Percentiles rank a stretch among this genome's conserved stretches.
phyloP scores from a whole-genome alignment of 2,113 vertebrate genomes.

The Grammomys dolichurus region DNA sequence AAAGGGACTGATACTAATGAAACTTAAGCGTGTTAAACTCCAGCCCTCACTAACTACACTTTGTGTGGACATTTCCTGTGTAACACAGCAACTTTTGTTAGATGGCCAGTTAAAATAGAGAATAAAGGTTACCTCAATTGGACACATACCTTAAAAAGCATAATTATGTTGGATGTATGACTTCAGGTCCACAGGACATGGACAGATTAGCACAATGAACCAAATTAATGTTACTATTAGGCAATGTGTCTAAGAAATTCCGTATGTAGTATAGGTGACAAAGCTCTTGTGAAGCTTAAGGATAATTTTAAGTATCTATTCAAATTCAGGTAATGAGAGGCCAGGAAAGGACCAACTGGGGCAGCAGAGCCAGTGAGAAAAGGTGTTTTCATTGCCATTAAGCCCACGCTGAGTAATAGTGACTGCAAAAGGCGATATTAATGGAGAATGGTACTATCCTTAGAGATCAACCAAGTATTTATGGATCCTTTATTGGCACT shows the following conservation, averaged over 20 bases:
- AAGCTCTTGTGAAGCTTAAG: not conserved
- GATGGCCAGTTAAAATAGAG: conserved; percentile 2
- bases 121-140: conserved; percentile 36
- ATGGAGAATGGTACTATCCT: conserved; percentile 32
- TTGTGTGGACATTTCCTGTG: not conserved
- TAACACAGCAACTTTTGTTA: not conserved
- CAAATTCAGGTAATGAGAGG: not conserved
- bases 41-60: not conserved
- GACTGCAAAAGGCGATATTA: not conserved
- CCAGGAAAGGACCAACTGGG: not conserved
- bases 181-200: not conserved
- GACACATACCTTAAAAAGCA: conserved; percentile 14
- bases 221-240: conserved; percentile 29
- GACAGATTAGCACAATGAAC: not conserved
- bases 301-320: not conserved
- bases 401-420: conserved; percentile 19
- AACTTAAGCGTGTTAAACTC: not conserved
- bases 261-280: not conserved
- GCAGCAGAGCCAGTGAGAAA: conserved; percentile 40
- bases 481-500: not conserved
- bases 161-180: not conserved
- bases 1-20: not conserved
- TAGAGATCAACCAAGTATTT: conserved; percentile 51
- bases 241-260: conserved; percentile 31
- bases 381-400: conserved; percentile 34